Conservation (phyloP, 1,140 invertebrate species). For the Ceratoteleas bidentatus region DNA sequence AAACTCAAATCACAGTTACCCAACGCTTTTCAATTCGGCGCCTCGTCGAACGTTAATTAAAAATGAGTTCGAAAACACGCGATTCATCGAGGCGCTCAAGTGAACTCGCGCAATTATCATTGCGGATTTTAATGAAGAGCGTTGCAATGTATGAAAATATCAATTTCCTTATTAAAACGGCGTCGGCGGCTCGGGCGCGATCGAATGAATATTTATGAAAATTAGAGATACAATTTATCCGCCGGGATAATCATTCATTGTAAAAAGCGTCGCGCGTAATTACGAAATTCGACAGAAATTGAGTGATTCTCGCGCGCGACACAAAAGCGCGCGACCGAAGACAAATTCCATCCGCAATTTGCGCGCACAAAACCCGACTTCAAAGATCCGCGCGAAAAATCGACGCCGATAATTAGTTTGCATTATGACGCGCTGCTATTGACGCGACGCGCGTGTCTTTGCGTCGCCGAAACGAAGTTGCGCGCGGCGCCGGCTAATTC, state of each 20-base stretch:
- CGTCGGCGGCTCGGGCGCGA: constrained; percentile 6
- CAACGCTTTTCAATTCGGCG: too few relatives aligned
- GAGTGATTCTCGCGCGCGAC: background rate
- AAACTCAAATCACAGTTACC: too few relatives aligned
- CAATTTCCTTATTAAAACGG: constrained; percentile 18
- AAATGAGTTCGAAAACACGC: constrained; percentile 8
- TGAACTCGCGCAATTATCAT: constrained; percentile 9
- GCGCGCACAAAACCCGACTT: background rate
- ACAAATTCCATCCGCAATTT: constrained; percentile 21
- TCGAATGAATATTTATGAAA: constrained; percentile 36
- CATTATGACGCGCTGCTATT: background rate
- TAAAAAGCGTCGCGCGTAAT: constrained; percentile 19
- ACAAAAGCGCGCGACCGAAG: constrained; percentile 22
- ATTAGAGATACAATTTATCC: constrained; percentile 28
- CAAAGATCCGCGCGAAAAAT: constrained; percentile 1
- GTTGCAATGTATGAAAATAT: constrained; percentile 26
- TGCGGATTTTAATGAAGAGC: constrained; percentile 1
- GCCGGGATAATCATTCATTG: constrained; percentile 11
- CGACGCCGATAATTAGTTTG: background rate
- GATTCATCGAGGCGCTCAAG: background rate
- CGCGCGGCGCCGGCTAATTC: constrained; percentile 24
- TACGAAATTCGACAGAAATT: constrained; percentile 24
- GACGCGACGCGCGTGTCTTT: background rate
- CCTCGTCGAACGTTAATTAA: background rate
- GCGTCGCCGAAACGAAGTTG: constrained; percentile 13